Evolutionary conservation across 2,888 invertebrate species (phyloP).

Genomic region (Drosophila mayaguana): DNA sequence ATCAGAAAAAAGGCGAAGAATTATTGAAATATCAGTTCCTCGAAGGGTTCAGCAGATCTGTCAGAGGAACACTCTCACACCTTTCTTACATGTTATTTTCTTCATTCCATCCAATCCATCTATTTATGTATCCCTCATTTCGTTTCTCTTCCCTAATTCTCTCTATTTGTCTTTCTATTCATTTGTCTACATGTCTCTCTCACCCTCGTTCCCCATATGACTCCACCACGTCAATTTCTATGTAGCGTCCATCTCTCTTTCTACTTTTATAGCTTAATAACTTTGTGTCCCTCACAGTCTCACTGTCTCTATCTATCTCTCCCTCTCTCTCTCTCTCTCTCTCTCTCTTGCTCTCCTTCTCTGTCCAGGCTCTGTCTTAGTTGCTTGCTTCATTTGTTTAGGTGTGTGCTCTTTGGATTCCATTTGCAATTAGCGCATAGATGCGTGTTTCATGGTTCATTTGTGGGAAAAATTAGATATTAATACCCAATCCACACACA

Average conservation of each 20-base stretch:
- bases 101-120: background rate
- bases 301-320: background rate
- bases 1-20: too few relatives aligned
- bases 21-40: too few relatives aligned
- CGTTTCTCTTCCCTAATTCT: background rate
- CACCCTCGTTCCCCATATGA: background rate
- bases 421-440: constrained; percentile 35
- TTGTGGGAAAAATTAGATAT: constrained; percentile 5
- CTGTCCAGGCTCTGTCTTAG: background rate
- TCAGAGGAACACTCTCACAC: too few relatives aligned
- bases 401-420: constrained; percentile 1
- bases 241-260: too few relatives aligned
- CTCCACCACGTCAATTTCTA: too few relatives aligned
- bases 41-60: too few relatives aligned
- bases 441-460: constrained; percentile 11
- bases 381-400: background rate
- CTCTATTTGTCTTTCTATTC: background rate
- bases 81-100: background rate
- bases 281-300: too few relatives aligned
- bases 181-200: background rate
- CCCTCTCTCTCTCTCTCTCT: background rate
- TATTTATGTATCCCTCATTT: background rate
- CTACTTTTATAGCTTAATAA: too few relatives aligned
- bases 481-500: constrained; percentile 7
- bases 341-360: too few relatives aligned